Evolutionary conservation across 2,797 vertebrate species (phyloP), one percentile per base, ranked within the genome.

Genomic region (Notolepis coatsorum): DNA sequence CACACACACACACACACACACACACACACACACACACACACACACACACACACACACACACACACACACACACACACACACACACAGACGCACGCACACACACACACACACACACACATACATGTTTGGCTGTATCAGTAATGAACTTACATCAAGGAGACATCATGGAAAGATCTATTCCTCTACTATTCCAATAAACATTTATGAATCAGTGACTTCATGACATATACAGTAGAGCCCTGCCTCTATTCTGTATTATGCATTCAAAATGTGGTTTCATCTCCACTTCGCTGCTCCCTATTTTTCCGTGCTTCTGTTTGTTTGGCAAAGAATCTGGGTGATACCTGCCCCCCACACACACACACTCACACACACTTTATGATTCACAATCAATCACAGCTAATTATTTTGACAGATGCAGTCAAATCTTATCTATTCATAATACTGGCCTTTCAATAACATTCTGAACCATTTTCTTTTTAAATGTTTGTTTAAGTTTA

Each of bases 371-470:
- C 20, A 24, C 41, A 66, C 61, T 85, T 83, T 73, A 84, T 77
- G 82, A 69, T 48, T 68, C 39, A 30, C 3, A 4, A 30, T 87
- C 85, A 88, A 85, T 88, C 77, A 70, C 2, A 9, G 41, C 74
- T 79, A 79, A 81, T 71, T 72, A 48, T 74, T 50, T 27, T 45
- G 77, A 79, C 76, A 76, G 74, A 58, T 37, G 64, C 68, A 53
- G 49, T 87, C 71, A 88, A 86, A 84, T 35, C 65, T 42, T 84
- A 89, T 89, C 84, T 84, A 52, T 74, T 75, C 72, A 58, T 72
- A 86, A 84, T 77, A 61, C 63, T 21, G 53, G 68, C 65, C 71
- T 75, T 72, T 85, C 69, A 71, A 2, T 83, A 63, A 78, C 74
- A 69, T 75, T 69, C 70, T 57, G 63, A 57, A 54, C 17, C 42